Evolutionary conservation across 1,140 invertebrate species (phyloP).

Genomic region (Anastrepha ludens): DNA sequence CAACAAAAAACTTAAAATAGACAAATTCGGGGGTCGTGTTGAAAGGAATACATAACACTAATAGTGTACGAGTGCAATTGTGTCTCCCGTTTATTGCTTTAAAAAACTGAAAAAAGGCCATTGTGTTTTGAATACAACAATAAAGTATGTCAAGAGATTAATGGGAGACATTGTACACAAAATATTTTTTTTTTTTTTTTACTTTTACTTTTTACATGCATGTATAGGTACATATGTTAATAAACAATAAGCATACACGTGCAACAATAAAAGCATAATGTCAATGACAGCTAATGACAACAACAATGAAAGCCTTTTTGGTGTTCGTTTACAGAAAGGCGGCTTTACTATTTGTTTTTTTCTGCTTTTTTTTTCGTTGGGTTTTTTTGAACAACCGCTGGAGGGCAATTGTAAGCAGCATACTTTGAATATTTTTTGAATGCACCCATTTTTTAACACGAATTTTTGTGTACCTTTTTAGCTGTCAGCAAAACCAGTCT

Average conservation of each 20-base stretch:
- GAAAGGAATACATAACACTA: too few relatives aligned
- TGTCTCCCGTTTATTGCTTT: too few relatives aligned
- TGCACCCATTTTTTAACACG: neutral
- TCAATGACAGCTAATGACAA: neutral
- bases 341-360: neutral
- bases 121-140: neutral
- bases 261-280: neutral
- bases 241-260: neutral
- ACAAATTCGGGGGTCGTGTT: too few relatives aligned
- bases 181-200: neutral
- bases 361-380: too few relatives aligned
- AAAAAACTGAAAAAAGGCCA: too few relatives aligned
- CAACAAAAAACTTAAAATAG: too few relatives aligned
- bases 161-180: neutral
- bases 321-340: neutral
- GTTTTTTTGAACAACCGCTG: neutral
- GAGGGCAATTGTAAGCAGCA: neutral
- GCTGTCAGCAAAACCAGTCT: too few relatives aligned
- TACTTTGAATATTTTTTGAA: neutral
- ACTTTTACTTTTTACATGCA: neutral
- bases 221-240: neutral
- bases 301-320: neutral
- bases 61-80: too few relatives aligned
- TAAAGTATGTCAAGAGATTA: neutral
- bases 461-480: too few relatives aligned